Conservation (phyloP, 2,888 invertebrate genomes). For the Eremobia ochroleuca region DNA sequence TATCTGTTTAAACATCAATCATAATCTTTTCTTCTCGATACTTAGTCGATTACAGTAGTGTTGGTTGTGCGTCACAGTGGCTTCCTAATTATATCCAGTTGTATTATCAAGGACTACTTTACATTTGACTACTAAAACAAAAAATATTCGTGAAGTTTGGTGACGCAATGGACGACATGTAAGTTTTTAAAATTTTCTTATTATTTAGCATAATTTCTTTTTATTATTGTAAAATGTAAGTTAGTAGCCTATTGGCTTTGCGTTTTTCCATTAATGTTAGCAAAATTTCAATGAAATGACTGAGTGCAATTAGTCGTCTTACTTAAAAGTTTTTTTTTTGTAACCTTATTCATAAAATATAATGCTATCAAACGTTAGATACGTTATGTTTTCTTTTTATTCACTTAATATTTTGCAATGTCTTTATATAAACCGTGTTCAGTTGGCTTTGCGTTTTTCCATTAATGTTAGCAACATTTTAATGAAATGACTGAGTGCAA, state of each 20-base stretch:
- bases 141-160: not conserved
- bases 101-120: too few species aligned
- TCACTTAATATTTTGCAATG: too few species aligned
- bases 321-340: not conserved
- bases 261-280: not conserved
- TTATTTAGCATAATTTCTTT: not conserved
- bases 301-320: not conserved
- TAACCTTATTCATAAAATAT: not conserved
- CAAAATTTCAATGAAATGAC: not conserved
- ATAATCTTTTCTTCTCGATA: not conserved
- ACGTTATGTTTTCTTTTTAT: too few species aligned
- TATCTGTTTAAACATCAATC: not conserved
- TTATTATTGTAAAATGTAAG: not conserved
- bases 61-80: not conserved
- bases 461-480: not conserved
- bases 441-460: too few species aligned
- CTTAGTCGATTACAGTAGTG: not conserved
- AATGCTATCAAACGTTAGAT: not conserved
- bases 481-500: not conserved
- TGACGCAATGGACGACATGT: slow-evolving; percentile 6
- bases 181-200: slow-evolving; percentile 6
- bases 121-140: not conserved
- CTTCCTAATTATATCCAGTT: not conserved
- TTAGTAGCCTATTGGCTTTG: not conserved
- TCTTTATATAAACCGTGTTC: too few species aligned